Evolutionary conservation across 1,140 invertebrate genomes (phyloP), one percentile per base, ranked within the genome.

Genomic region (Oreohelix idahoensis): DNA sequence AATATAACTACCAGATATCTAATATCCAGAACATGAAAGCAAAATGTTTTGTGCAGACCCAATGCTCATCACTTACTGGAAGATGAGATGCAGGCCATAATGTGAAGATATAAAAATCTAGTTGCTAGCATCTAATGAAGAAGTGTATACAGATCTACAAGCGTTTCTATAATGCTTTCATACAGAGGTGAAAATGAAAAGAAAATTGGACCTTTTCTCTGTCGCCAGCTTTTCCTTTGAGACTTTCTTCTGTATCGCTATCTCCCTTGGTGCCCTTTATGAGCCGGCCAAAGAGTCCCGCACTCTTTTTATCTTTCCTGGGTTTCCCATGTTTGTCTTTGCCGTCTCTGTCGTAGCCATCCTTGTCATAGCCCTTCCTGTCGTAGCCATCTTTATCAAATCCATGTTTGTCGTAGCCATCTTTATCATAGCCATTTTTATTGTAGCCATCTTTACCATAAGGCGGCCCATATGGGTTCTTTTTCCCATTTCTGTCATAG

Each of bases 201-300:
- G 1, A 69, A 49, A 77, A 42, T 39, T 35, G 75, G 8, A 77
- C 75, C 75, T 77, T 77, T 32, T 77, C 49, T 51, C 10, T 32
- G 15, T 53, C 29, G 15, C 36, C 58, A 36, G n/a, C 20, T 36
- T 36, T 39, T 35, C 17, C 39, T 35, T 11, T 13, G 17, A 11
- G 38, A 32, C 42, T 36, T 4, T 77, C 49, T 51, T 77, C 75
- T 10, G 42, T 45, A 53, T 53, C 32, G 49, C 49, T 32, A 1
- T 53, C 45, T 17, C 32, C 42, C 53, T 39, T 36, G 23, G 11
- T 23, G 23, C 49, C 69, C 49, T 81, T 81, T 58, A 81, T 84
- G 63, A 75, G 29, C 77, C 49, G 51, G 79, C 83, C 39, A 39
- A 80, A 84, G 23, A 84, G 32, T 17, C 78, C 73, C n/a, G n/a